A percentile compares a stretch with the other conserved stretches of the same genome.
Conservation (phyloP, 2,888 invertebrate species). For the Pandemis cinnamomeana region DNA sequence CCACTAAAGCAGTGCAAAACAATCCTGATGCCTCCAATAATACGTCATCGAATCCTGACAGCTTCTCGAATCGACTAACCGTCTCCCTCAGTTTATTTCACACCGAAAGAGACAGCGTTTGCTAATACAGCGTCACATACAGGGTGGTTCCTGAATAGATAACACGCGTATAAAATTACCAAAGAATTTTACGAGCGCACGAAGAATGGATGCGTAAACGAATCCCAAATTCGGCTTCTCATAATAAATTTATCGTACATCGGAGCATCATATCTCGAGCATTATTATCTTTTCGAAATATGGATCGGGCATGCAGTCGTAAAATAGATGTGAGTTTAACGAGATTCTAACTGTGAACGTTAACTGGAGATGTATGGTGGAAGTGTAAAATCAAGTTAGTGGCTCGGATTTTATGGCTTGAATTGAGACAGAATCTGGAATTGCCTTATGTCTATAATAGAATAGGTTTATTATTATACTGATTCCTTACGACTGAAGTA, state of each 20-base stretch:
- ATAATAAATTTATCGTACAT: conserved; percentile 55
- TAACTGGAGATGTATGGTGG: conserved; percentile 27
- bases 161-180: conserved; percentile 51
- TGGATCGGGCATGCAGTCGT: conserved; percentile 55
- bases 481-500: too few relatives aligned
- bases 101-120: conserved; percentile 7
- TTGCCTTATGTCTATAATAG: neutral
- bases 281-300: conserved; percentile 64
- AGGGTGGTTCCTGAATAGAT: conserved; percentile 45
- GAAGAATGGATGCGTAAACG: conserved; percentile 34
- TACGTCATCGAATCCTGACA: neutral
- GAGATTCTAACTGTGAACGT: conserved; percentile 38
- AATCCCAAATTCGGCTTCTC: conserved; percentile 44
- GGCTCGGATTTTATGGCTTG: conserved; percentile 25
- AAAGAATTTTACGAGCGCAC: conserved; percentile 51
- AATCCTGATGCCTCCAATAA: neutral
- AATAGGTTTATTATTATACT: neutral
- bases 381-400: conserved; percentile 19
- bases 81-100: neutral
- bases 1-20: neutral
- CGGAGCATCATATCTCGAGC: conserved; percentile 53
- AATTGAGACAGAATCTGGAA: conserved; percentile 42
- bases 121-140: conserved; percentile 16
- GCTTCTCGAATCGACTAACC: neutral
- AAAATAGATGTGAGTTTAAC: conserved; percentile 47